Evolutionary conservation across 1,140 invertebrate genomes (phyloP).

Genomic region (Calosoma granatense): DNA sequence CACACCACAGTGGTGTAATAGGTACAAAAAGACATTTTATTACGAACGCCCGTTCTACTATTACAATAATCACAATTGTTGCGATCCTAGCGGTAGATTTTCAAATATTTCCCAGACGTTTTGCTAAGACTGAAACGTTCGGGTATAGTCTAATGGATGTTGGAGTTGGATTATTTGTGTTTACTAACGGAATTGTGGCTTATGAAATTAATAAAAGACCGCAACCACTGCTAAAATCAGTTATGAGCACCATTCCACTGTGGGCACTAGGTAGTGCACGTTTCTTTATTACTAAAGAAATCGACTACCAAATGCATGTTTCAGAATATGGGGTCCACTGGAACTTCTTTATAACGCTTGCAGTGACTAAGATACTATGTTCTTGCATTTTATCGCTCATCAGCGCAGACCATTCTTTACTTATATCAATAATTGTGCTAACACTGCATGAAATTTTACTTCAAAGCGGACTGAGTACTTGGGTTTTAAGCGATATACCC

Average conservation of each 20-base stretch:
- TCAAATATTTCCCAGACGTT: constrained; percentile 66
- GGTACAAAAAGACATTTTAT: constrained; percentile 42
- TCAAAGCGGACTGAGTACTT: constrained; percentile 50
- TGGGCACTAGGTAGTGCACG: constrained; percentile 61
- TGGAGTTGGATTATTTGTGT: constrained; percentile 82
- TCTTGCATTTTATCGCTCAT: constrained; percentile 44
- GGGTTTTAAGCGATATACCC: constrained; percentile 53
- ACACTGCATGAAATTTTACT: constrained; percentile 60
- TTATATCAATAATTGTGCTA: constrained; percentile 44
- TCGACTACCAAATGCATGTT: constrained; percentile 77
- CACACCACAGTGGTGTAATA: constrained; percentile 23
- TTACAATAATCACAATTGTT: constrained; percentile 65
- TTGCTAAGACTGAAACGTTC: constrained; percentile 77
- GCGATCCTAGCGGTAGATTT: constrained; percentile 93
- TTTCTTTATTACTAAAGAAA: constrained; percentile 47
- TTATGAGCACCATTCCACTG: constrained; percentile 40
- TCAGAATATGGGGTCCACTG: constrained; percentile 92
- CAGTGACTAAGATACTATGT: constrained; percentile 65
- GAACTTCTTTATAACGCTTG: constrained; percentile 95
- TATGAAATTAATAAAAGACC: constrained; percentile 37
- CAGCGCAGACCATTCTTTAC: constrained; percentile 34
- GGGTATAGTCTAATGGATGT: constrained; percentile 91
- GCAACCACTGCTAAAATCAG: constrained; percentile 29
- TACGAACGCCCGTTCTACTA: constrained; percentile 55
- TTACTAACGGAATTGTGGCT: constrained; percentile 75